Conservation (phyloP, 2,797 vertebrate genomes). For the Rhincodon typus region DNA sequence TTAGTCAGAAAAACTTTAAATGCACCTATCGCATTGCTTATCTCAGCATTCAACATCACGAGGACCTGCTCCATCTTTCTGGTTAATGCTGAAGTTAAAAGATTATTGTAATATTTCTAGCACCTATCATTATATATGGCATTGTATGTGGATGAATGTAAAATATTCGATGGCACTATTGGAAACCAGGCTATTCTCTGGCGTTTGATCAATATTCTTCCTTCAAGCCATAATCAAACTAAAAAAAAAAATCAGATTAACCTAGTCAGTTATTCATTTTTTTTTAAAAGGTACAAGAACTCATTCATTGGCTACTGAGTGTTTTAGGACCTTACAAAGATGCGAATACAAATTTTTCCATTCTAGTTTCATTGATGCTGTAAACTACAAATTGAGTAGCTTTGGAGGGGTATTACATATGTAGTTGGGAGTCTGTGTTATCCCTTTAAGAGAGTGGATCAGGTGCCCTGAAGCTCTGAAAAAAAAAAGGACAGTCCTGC, state of each 20-base stretch:
- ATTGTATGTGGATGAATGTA: too few relatives aligned
- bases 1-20: neutral
- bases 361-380: neutral
- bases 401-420: neutral
- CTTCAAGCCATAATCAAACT: neutral
- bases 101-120: neutral
- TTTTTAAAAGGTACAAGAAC: neutral
- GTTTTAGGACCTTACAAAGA: neutral
- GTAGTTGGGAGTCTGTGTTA: too few relatives aligned
- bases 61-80: neutral
- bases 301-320: neutral
- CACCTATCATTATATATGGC: too few relatives aligned
- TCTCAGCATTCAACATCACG: neutral
- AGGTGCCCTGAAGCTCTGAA: neutral
- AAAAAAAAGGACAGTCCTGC: neutral
- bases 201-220: neutral
- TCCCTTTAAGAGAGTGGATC: too few relatives aligned
- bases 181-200: neutral
- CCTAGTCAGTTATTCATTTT: neutral
- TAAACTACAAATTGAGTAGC: neutral
- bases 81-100: neutral
- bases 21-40: neutral
- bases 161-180: too few relatives aligned
- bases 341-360: neutral
- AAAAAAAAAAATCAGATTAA: neutral